Conservation (phyloP, 1,140 invertebrate species). For the Bombus balteatus region DNA sequence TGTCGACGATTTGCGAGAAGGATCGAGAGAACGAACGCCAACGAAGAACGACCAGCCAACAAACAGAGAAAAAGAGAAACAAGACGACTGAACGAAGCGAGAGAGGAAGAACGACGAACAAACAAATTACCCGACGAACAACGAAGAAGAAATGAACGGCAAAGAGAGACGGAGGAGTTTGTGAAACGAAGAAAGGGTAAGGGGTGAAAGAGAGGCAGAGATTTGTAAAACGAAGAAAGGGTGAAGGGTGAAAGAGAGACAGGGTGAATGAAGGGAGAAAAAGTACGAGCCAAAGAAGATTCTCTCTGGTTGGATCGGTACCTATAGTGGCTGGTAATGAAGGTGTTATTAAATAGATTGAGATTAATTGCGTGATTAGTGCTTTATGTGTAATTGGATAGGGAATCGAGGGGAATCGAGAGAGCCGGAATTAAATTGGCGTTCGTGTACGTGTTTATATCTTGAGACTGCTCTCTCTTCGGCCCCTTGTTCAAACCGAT, state of each 20-base stretch:
- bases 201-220: slow-evolving; percentile 1
- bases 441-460: slow-evolving; percentile 69
- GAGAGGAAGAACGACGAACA: neutral
- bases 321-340: slow-evolving; percentile 75
- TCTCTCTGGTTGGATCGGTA: slow-evolving; percentile 65
- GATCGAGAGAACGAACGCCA: slow-evolving; percentile 54
- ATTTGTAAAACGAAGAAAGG: slow-evolving; percentile 26
- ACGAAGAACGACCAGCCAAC: neutral
- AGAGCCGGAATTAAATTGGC: slow-evolving; percentile 67
- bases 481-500: neutral
- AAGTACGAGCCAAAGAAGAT: slow-evolving; percentile 44
- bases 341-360: slow-evolving; percentile 81
- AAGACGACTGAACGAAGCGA: neutral
- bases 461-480: slow-evolving; percentile 44
- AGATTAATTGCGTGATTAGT: slow-evolving; percentile 81
- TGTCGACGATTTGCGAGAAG: slow-evolving; percentile 72
- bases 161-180: slow-evolving; percentile 17
- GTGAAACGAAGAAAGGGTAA: slow-evolving; percentile 4
- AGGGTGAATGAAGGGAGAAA: slow-evolving; percentile 5
- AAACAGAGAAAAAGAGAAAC: neutral
- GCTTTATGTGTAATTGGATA: slow-evolving; percentile 77
- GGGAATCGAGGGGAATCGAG: slow-evolving; percentile 63
- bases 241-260: neutral
- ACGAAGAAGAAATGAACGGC: neutral
- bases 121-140: slow-evolving; percentile 6